Evolutionary conservation across 2,113 vertebrate species (phyloP), one percentile per base, ranked within the genome.

Genomic region (Eretmochelys imbricata): DNA sequence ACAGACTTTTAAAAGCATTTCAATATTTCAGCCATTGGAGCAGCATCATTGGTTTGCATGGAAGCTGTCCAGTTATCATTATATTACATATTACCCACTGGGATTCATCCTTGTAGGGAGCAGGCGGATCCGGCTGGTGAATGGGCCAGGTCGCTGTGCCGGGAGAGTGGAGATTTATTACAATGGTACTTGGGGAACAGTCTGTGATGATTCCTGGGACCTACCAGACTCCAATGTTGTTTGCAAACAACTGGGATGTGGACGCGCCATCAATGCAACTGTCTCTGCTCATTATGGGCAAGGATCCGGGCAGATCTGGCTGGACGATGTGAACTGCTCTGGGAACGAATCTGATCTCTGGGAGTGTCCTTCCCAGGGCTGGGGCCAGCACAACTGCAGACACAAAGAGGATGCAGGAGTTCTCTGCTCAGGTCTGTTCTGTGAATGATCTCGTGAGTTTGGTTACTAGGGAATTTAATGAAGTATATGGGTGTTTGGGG

Each of bases 161-260:
- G 98, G 98, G 7, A 97, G 98, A 97, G 82, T 98, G 54, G 98
- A 98, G n/a, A 10, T 98, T 88, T 97, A 98, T 48, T 97, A 97
- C 5, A 89, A 97, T 0, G 97, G 98, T 12, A 92, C 55, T 59
- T 98, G 98, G 98, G 98, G 98, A 50, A 98, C 98, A 49, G 5
- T 98, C 84, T 98, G 98, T 54, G 98, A 98, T 85, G 97, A 98
- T 83, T 88, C 92, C 87, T 98, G 98, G 98, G 98, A 98, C 90
- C 93, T 98, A 10, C 46, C 12, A 1, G 98, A 98, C 69, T 98
- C 98, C 53, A 92, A 93, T 0, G 96, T 98, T 57, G 94, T 98
- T 54, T 98, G 98, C 95, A 98, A 82, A 72, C 98, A 98, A 95
- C 95, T 98, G 78, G 92, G 90, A 90, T 98, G 98, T 51, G 98